phyloP scores from a whole-genome alignment of 2,888 invertebrate species.

The Lasioglossum villosulum region DNA sequence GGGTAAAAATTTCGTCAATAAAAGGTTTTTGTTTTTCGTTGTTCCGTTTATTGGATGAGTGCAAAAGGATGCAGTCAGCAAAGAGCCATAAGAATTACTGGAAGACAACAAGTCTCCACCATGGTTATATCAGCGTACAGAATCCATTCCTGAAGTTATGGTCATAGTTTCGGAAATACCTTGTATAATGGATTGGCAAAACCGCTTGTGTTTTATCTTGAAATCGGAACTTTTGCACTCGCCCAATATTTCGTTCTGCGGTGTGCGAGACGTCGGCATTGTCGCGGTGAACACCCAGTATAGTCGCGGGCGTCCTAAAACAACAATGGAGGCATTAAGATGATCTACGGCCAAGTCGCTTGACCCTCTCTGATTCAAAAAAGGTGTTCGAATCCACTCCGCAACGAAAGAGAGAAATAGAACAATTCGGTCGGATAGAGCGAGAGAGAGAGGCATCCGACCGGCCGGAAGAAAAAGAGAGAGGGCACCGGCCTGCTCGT shows the following conservation, averaged over 20 bases:
- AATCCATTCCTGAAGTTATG: no score
- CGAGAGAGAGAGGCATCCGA: conserved; percentile 43
- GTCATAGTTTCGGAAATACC: no score
- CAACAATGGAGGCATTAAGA: conserved; percentile 84
- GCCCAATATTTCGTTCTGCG: conserved; percentile 45
- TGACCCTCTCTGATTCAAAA: conserved; percentile 83
- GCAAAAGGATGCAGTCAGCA: not conserved
- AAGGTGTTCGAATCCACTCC: conserved; percentile 82
- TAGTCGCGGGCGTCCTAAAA: conserved; percentile 82
- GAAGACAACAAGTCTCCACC: no score
- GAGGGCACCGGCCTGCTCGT: conserved; percentile 48
- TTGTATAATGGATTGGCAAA: not conserved
- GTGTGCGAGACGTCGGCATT: conserved; percentile 75
- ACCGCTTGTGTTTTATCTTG: not conserved
- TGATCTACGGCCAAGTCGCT: conserved; percentile 83
- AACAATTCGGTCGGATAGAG: conserved; percentile 46
- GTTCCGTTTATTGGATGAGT: not conserved
- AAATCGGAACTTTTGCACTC: not conserved
- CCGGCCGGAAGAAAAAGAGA: conserved; percentile 55
- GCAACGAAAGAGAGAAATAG: conserved; percentile 52
- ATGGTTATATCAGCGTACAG: no score
- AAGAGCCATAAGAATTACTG: no score
- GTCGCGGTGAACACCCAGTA: conserved; percentile 79
- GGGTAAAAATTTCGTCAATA: conserved; percentile 70
- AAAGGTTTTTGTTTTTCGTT: conserved; percentile 35